Evolutionary conservation across 2,888 invertebrate species (phyloP).

Genomic region (Callyntrura guangdongensis): DNA sequence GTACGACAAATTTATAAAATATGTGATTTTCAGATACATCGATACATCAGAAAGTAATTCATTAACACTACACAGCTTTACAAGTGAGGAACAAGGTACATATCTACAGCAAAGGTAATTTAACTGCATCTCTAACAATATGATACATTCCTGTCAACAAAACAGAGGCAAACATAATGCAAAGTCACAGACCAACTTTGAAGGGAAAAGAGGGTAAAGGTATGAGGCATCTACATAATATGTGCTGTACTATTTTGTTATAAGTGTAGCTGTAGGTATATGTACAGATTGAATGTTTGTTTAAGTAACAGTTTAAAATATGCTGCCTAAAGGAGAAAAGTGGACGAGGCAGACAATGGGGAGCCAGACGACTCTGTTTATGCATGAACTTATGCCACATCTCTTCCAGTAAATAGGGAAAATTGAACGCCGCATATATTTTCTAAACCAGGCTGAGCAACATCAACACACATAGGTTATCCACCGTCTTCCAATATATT

Average conservation of each 20-base stretch:
- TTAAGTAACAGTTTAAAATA: constrained; percentile 44
- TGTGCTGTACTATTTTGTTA: too few species aligned
- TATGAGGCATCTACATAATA: neutral
- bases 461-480: neutral
- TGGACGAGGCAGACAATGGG: constrained; percentile 77
- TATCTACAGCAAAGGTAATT: neutral
- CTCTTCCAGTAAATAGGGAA: neutral
- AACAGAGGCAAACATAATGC: neutral
- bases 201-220: neutral
- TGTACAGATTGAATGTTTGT: neutral
- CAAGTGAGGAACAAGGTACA: too few species aligned
- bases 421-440: constrained; percentile 3
- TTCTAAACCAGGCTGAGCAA: constrained; percentile 15
- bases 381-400: constrained; percentile 36
- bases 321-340: constrained; percentile 60
- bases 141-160: neutral
- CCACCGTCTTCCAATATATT: neutral
- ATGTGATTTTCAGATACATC: too few species aligned
- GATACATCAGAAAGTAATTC: too few species aligned
- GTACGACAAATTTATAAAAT: too few species aligned
- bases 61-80: too few species aligned
- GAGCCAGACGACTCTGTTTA: constrained; percentile 78
- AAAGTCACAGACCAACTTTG: neutral
- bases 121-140: neutral
- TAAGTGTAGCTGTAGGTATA: too few species aligned